A percentile compares a stretch with the other conserved stretches of the same genome.
Evolutionary conservation across 2,113 vertebrate genomes (phyloP).

Genomic region (Acinonyx jubatus): DNA sequence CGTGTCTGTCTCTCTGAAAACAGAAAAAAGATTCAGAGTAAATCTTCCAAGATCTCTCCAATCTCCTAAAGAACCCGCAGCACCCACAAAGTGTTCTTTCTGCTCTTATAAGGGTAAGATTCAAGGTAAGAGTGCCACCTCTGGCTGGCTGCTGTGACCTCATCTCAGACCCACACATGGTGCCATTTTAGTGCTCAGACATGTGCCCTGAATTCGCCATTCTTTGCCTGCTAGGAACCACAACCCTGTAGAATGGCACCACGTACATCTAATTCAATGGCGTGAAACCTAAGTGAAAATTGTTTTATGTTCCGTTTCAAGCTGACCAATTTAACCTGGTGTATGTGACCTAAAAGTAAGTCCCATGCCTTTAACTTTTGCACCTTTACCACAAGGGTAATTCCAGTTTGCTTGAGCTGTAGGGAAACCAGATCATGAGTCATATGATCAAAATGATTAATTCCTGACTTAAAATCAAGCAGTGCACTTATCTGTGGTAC

Average conservation of each 20-base stretch:
- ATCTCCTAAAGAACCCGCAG: background rate
- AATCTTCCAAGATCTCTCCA: background rate
- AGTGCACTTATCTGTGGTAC: background rate
- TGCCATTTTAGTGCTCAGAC: background rate
- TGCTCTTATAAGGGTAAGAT: background rate
- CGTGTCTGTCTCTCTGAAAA: background rate
- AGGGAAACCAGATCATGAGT: background rate
- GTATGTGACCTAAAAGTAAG: background rate
- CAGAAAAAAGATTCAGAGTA: background rate
- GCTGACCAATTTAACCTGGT: background rate
- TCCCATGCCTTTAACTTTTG: background rate
- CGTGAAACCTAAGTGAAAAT: background rate
- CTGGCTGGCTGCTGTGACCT: background rate
- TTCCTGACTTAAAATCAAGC: background rate
- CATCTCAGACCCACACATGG: background rate
- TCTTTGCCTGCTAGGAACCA: background rate
- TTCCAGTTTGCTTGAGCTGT: background rate
- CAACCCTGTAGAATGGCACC: background rate
- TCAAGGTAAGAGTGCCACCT: background rate
- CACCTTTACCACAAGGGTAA: background rate
- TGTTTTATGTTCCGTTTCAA: slow-evolving; percentile 24
- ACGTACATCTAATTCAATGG: background rate
- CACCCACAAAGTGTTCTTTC: background rate
- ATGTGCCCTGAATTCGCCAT: background rate
- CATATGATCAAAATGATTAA: slow-evolving; percentile 12